Evolutionary conservation across 2,113 vertebrate species (phyloP), one percentile per base, ranked within the genome.

Genomic region (Microcebus murinus): DNA sequence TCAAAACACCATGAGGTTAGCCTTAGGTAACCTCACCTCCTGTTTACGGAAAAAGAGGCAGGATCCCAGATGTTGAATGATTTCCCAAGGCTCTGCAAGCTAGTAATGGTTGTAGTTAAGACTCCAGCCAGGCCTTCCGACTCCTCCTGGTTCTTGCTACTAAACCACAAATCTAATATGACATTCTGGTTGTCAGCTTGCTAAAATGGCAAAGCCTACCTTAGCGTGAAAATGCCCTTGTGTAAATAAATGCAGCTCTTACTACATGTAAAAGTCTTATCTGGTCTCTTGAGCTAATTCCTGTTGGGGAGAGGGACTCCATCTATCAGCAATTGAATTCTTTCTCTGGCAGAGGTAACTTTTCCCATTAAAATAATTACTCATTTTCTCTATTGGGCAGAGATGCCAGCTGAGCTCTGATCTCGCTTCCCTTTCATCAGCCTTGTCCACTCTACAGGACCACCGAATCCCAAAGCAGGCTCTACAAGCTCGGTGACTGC

Each of bases 401-500:
- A 92, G n/a, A 55, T 45, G 36, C 57, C 21, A 52, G 29, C 21
- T 6, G 12, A 23, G 11, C 27, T 50, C 25, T 31, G 48, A 31
- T 25, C 20, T n/a, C 7, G 13, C 39, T 73, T 79, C 48, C 9
- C 18, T 39, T 59, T 21, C 13, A 21, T 39, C 45, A 29, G 34
- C 15, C 2, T 17, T 6, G 55, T 27, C 36, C 59, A 13, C 9
- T 25, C 36, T 29, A 80, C 20, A 21, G 82, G 45, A 67, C 23
- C 63, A 21, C 2, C 29, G 10, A 8, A 31, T 17, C n/a, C 8
- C 45, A 11, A 27, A 31, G 42, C 42, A 14, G 48, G 7, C 11
- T 39, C 17, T 4, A 21, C 14, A 10, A 36, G 27, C 3, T 21
- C 79, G 65, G 20, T 0, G 45, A 11, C 20, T 0, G 0, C 5